Percentiles rank a stretch among this genome's conserved stretches.
phyloP scores from a whole-genome alignment of 92 coral and sea anemone species.

The Epizoanthus fatuus region DNA sequence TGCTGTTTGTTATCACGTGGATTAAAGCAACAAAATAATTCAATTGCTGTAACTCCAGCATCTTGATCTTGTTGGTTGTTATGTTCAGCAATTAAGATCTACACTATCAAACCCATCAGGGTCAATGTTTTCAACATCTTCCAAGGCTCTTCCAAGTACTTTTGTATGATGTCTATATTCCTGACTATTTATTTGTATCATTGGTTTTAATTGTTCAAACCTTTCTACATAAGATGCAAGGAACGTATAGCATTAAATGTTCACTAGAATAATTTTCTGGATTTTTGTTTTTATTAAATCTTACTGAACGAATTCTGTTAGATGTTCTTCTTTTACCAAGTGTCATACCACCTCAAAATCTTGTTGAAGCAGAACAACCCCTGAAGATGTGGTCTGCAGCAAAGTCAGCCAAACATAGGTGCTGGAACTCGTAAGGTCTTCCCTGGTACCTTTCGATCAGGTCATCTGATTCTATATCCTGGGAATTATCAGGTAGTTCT shows the following conservation, averaged over 20 bases:
- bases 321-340: background rate
- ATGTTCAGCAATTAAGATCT: conserved; percentile 62
- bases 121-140: conserved; percentile 30
- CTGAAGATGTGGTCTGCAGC: conserved; percentile 39
- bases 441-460: conserved; percentile 36
- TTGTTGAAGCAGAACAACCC: conserved; percentile 30
- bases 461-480: too few species aligned
- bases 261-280: conserved; percentile 54
- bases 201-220: conserved; percentile 46
- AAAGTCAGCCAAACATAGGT: conserved; percentile 44
- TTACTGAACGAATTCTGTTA: conserved; percentile 39
- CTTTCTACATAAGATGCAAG: conserved; percentile 51
- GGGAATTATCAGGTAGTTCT: too few species aligned
- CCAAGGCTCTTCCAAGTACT: conserved; percentile 57
- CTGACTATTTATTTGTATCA: conserved; percentile 32
- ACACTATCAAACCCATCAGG: conserved; percentile 4
- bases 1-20: conserved; percentile 31
- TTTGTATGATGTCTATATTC: conserved; percentile 62
- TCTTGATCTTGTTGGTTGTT: conserved; percentile 42
- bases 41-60: conserved; percentile 29
- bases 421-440: conserved; percentile 17
- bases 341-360: background rate
- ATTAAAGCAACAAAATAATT: conserved; percentile 33
- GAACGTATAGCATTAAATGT: conserved; percentile 52
- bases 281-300: conserved; percentile 49